Percentiles rank a stretch among this genome's conserved stretches.
phyloP scores from a whole-genome alignment of 2,113 vertebrate genomes.

The Cygnus buccinator region DNA sequence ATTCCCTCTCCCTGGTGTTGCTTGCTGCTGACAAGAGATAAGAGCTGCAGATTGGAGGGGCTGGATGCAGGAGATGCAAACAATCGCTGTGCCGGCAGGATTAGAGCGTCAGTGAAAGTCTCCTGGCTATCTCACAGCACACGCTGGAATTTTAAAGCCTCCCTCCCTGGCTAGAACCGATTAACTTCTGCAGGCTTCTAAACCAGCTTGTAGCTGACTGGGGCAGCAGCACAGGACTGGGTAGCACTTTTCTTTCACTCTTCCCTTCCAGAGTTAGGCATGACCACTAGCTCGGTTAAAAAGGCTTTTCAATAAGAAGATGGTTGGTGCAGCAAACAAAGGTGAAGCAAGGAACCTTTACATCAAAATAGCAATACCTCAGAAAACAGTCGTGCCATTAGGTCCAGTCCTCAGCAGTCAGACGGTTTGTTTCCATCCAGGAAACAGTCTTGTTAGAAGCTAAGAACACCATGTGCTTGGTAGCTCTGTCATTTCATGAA shows the following conservation, averaged over 20 bases:
- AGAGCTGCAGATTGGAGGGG: background rate
- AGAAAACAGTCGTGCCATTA: background rate
- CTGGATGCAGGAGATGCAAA: background rate
- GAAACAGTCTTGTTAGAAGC: background rate
- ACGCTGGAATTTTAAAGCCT: background rate
- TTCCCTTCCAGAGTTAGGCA: background rate
- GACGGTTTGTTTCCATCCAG: background rate
- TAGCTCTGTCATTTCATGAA: background rate
- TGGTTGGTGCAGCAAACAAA: background rate
- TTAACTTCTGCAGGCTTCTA: background rate
- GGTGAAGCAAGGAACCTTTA: background rate
- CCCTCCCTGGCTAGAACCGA: background rate
- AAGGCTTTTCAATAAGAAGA: background rate
- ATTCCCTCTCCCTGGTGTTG: rapidly evolving
- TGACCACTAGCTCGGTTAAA: background rate
- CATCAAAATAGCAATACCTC: background rate
- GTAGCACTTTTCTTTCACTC: background rate
- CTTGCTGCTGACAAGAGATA: background rate
- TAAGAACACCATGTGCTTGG: background rate
- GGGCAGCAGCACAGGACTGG: background rate
- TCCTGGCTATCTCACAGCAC: background rate
- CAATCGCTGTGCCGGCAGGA: constrained; percentile 8
- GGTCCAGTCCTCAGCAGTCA: background rate
- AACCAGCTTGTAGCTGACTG: background rate
- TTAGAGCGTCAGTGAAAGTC: background rate